phyloP scores from a whole-genome alignment of 2,888 invertebrate genomes.

The Drosophila testacea region DNA sequence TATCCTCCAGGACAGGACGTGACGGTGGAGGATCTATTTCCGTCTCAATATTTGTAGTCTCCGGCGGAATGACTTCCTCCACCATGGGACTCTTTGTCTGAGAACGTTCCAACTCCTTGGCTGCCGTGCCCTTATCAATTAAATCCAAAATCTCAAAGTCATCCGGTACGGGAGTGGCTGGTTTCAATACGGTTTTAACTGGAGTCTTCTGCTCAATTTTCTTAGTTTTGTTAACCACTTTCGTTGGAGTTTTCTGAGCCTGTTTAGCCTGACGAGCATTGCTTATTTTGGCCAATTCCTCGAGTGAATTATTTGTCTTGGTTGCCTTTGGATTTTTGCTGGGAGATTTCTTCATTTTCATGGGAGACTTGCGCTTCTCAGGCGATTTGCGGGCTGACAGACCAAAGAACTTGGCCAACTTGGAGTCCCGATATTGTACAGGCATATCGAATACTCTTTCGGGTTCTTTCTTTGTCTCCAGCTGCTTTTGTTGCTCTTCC shows the following conservation, averaged over 20 bases:
- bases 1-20: slow-evolving; percentile 71
- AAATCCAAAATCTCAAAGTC: slow-evolving; percentile 68
- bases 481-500: slow-evolving; percentile 55
- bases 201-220: slow-evolving; percentile 29
- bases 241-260: slow-evolving; percentile 23
- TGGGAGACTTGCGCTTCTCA: slow-evolving; percentile 58
- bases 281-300: slow-evolving; percentile 73
- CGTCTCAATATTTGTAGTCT: background rate
- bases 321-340: slow-evolving; percentile 46
- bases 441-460: slow-evolving; percentile 58
- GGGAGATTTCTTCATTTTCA: slow-evolving; percentile 71
- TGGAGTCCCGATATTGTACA: slow-evolving; percentile 81
- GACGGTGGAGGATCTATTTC: background rate
- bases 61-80: slow-evolving; percentile 18
- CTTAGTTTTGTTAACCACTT: background rate
- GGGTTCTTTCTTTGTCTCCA: slow-evolving; percentile 19
- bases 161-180: slow-evolving; percentile 68
- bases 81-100: slow-evolving; percentile 65
- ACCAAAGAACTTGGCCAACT: slow-evolving; percentile 83
- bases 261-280: slow-evolving; percentile 57
- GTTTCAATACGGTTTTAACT: slow-evolving; percentile 31
- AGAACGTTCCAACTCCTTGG: slow-evolving; percentile 61
- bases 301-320: slow-evolving; percentile 70
- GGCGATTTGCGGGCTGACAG: slow-evolving; percentile 73
- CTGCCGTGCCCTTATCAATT: slow-evolving; percentile 65